Percentiles rank a stretch among this genome's conserved stretches.
phyloP scores from a whole-genome alignment of 2,797 vertebrate genomes.

The Paratrypauchen microcephalus region DNA sequence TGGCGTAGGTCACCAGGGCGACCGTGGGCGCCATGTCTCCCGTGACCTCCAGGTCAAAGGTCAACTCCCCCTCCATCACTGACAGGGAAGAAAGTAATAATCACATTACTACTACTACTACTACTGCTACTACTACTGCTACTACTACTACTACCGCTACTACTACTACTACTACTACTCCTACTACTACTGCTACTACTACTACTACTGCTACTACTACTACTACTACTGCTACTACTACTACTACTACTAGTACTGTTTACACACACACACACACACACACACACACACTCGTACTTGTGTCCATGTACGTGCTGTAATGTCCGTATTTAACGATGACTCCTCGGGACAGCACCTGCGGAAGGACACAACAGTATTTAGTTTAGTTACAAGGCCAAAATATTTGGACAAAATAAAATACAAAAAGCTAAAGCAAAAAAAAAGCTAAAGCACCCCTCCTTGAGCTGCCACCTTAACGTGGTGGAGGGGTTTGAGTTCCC shows the following conservation, averaged over 20 bases:
- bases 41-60: not conserved
- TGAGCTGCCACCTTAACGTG: too few species aligned
- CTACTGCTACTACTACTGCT: too few species aligned
- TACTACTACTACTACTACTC: not conserved
- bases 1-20: not conserved
- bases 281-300: not conserved
- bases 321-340: not conserved
- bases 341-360: not conserved
- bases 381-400: too few species aligned
- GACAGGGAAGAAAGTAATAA: not conserved
- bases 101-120: not conserved
- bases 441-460: too few species aligned
- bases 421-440: too few species aligned
- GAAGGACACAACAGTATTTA: not conserved
- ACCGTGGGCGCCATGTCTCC: not conserved
- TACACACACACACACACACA: too few species aligned
- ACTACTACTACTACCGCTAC: not conserved
- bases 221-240: not conserved
- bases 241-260: not conserved
- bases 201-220: not conserved
- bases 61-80: not conserved
- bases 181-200: not conserved
- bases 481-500: too few species aligned
- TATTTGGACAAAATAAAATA: too few species aligned
- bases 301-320: not conserved